Base-by-base conservation (phyloP, 2,113 vertebrate genomes). In the Pan troglodytes region DNA sequence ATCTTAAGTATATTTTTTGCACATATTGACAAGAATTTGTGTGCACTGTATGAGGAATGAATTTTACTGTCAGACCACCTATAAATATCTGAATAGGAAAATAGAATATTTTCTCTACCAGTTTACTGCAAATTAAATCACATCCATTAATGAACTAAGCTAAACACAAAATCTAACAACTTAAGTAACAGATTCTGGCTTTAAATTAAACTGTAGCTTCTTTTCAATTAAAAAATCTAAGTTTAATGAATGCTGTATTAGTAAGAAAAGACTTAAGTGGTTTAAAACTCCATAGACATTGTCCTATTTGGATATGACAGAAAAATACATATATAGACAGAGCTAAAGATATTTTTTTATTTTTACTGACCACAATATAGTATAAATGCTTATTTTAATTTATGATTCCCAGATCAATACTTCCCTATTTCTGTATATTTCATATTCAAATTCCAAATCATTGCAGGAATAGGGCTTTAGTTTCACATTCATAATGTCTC, bases 401-500 rank as follows among this genome's bases (percentile, higher is more conserved):
- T 81, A 73, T 79, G 14, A 22, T 59, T 94, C 16, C 76, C 45
- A 73, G 20, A 61, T 95, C 57, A 95, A 84, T 90, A 76, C 27
- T 96, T 94, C 16, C 32, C 18, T 57, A 35, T 81, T 80, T 73
- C 43, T 43, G 14, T 72, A 5, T 50, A 50, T 64, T 78, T 72
- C 3, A 32, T 52, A 90, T 72, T 38, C 20, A 90, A 85, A 94
- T 93, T 96, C 22, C 76, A 95, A 90, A 95, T 92, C 35, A 72
- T 81, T 94, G 79, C 11, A 80, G 27, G 40, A 88, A 38, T 32
- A 9, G 55, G 12, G 5, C 25, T 92, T 93, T 64, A 90, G 67
- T 27, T 96, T 95, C 61, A 85, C 68, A 72, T 93, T 92, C 79
- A 83, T 94, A 97, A 92, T 35, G 67, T 96, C 85, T 97, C 76